Conservation (phyloP, 1,140 invertebrate genomes). For the Bursaphelenchus mucronatus region DNA sequence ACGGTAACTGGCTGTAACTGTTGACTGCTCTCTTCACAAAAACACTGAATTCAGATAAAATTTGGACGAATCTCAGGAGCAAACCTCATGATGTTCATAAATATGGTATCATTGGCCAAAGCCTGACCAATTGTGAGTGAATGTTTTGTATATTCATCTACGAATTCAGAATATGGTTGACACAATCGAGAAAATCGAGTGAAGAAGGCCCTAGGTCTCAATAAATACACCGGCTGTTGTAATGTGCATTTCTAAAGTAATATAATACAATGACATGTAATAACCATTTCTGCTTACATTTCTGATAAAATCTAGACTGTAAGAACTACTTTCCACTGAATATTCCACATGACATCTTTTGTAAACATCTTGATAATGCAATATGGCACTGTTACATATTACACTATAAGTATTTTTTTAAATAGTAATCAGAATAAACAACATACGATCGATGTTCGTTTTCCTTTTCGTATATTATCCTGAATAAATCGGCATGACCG, state of each 20-base stretch:
- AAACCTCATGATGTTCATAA: constrained; percentile 50
- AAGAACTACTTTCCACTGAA: constrained; percentile 19
- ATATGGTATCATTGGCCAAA: constrained; percentile 51
- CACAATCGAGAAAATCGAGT: constrained; percentile 44
- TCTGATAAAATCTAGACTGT: constrained; percentile 33
- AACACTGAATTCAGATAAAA: constrained; percentile 22
- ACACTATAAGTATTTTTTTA: constrained; percentile 35
- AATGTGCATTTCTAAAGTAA: constrained; percentile 32
- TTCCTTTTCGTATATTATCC: constrained; percentile 43
- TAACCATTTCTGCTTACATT: constrained; percentile 15
- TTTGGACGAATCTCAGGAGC: not conserved
- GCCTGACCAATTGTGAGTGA: constrained; percentile 37
- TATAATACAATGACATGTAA: too few species aligned
- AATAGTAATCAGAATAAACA: constrained; percentile 21
- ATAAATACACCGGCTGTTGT: constrained; percentile 15
- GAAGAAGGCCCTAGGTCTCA: constrained; percentile 45
- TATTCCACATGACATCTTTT: constrained; percentile 53
- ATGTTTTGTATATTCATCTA: constrained; percentile 13
- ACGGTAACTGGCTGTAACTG: constrained; percentile 47
- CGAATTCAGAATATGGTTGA: constrained; percentile 26
- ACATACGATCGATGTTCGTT: constrained; percentile 36
- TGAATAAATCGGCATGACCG: constrained; percentile 49
- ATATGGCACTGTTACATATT: constrained; percentile 45
- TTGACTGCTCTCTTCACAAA: constrained; percentile 37
- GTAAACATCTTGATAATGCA: constrained; percentile 50